Evolutionary conservation across 2,888 invertebrate genomes (phyloP), one percentile per base, ranked within the genome.

Genomic region (Spodoptera picta): DNA sequence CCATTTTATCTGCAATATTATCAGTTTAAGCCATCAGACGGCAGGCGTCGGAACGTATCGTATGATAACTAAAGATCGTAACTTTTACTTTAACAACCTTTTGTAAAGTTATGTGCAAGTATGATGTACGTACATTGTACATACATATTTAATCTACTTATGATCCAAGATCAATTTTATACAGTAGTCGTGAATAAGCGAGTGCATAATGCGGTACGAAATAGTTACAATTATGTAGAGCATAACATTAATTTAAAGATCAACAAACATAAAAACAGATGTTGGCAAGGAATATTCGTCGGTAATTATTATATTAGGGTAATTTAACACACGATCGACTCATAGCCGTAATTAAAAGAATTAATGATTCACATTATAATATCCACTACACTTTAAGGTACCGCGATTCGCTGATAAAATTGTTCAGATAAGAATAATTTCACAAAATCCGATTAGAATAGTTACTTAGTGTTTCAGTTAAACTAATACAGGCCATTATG

Each of bases 1-100:
- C 60, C 62, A 62, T 43, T 64, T 69, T 62, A 71, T 60, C 65
- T 56, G 68, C 53, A 54, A 72, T 68, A 57, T 67, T 66, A 73
- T 65, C 63, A 59, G 49, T 69, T 71, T 65, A 61, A 66, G 55
- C 52, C 48, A 66, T 65, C 65, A 62, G 60, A 66, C 64, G 54
- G 46, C 49, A 57, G 64, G 24, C 60, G 41, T 59, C 9, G 54
- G 55, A 24, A 48, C 54, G 47, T 36, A 36, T 68, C 65, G 60
- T 72, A 49, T 49, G 50, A 56, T 71, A 46, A 55, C 27, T 23
- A 14, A 70, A 55, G 48, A 58, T 62, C 43, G 27, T 57, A 1
- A 54, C 69, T 56, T 54, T 56, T 54, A 54, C 5, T 19, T 14
- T 46, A 9, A 36, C 36, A 36, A 31, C 3, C 3, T 45, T 48